Evolutionary conservation across 2,888 invertebrate species (phyloP).

Genomic region (Pachliopta kotzebuea): DNA sequence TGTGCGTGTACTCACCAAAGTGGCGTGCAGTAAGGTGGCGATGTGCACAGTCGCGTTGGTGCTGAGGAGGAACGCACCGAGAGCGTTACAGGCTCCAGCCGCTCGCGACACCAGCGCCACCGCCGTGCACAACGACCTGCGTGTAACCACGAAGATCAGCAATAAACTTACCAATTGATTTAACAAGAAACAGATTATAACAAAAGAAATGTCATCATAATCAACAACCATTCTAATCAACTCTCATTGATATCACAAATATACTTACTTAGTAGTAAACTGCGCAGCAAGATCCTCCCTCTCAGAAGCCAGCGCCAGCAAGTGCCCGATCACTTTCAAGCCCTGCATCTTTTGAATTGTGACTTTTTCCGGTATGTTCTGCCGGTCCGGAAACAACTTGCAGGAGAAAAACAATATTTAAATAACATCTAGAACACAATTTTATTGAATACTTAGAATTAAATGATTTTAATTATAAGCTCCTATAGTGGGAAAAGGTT

Average conservation of each 20-base stretch:
- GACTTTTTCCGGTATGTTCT: slow-evolving; percentile 48
- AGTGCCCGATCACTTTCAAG: slow-evolving; percentile 82
- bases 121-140: slow-evolving; percentile 45
- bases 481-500: no score
- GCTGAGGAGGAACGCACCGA: slow-evolving; percentile 43
- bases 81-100: slow-evolving; percentile 39
- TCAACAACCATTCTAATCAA: no score
- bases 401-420: neutral
- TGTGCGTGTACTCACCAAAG: slow-evolving; percentile 51
- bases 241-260: neutral
- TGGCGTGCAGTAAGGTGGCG: slow-evolving; percentile 47
- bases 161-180: no score
- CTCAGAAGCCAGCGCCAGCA: slow-evolving; percentile 82
- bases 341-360: slow-evolving; percentile 78
- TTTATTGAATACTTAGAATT: no score
- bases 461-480: no score
- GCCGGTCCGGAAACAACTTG: neutral
- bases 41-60: slow-evolving; percentile 46
- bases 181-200: no score
- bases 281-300: slow-evolving; percentile 69
- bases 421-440: no score
- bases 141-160: no score
- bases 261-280: slow-evolving; percentile 83
- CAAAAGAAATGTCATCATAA: no score
- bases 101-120: slow-evolving; percentile 45